These are phyloP conservation scores for Drosophila auraria DNA, from an alignment of 1,140 invertebrate species.

Conservation along the genomic window DNA sequence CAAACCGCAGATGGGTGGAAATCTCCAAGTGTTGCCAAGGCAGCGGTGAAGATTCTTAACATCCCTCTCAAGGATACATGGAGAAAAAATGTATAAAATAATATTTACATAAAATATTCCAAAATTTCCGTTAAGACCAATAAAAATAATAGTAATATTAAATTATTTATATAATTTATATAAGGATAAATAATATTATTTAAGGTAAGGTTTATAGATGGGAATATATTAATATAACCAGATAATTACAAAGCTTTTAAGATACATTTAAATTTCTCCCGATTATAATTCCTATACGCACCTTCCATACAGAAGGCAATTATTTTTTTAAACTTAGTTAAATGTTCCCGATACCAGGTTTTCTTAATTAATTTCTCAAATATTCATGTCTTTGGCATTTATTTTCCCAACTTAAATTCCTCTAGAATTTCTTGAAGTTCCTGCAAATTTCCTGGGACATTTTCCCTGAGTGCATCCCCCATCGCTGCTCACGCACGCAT, in stretches of 20 bases:
- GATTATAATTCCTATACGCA: too few relatives aligned
- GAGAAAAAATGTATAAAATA: neutral
- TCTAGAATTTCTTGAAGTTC: neutral
- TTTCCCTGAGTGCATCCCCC: constrained; percentile 15
- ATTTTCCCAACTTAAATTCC: neutral
- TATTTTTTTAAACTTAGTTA: neutral
- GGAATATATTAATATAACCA: too few relatives aligned
- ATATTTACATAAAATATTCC: neutral
- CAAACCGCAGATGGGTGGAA: constrained; percentile 29
- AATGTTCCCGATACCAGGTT: neutral
- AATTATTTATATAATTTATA: too few relatives aligned
- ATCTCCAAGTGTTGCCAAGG: constrained; percentile 18
- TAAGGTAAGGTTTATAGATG: too few relatives aligned
- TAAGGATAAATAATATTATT: too few relatives aligned
- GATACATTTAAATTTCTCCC: neutral
- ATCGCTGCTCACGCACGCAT: constrained; percentile 67
- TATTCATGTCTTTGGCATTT: neutral
- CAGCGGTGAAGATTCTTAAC: constrained; percentile 11
- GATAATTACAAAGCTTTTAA: too few relatives aligned
- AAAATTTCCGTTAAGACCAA: too few relatives aligned
- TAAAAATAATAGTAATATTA: too few relatives aligned
- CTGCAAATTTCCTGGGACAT: rapidly evolving
- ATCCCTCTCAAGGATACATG: constrained; percentile 9
- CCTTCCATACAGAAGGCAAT: too few relatives aligned
- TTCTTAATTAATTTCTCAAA: neutral